Evolutionary conservation across 1,140 invertebrate species (phyloP).

Genomic region (Epicauta chinensis): DNA sequence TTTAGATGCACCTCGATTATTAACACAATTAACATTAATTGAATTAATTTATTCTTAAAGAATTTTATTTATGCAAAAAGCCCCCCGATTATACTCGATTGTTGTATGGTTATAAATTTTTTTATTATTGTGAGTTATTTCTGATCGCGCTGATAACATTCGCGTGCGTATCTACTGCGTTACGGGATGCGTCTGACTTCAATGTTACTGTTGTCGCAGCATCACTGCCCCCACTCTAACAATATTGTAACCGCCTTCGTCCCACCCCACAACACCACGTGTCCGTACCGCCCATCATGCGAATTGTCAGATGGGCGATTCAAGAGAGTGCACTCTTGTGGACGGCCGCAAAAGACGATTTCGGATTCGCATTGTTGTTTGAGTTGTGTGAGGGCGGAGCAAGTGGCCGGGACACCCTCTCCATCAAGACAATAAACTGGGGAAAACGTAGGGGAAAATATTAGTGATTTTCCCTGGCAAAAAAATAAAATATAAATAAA

Average conservation of each 20-base stretch:
- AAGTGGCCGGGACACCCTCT: constrained; percentile 30
- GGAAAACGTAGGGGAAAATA: no score
- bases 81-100: no score
- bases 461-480: no score
- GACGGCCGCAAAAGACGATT: constrained; percentile 19
- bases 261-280: constrained; percentile 35
- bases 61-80: no score
- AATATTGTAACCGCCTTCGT: constrained; percentile 23
- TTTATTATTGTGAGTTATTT: no score
- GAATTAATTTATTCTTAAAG: no score
- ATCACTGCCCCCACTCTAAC: constrained; percentile 21
- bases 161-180: constrained; percentile 38
- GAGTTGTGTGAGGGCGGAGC: constrained; percentile 27
- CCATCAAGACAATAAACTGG: constrained; percentile 28
- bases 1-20: no score
- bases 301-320: constrained; percentile 30
- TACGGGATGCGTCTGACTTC: constrained; percentile 37
- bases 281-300: constrained; percentile 37
- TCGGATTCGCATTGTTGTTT: constrained; percentile 37
- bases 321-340: background rate
- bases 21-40: no score
- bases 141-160: constrained; percentile 6
- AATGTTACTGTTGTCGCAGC: constrained; percentile 16
- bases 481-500: no score
- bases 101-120: no score